Percentiles rank a stretch among this genome's conserved stretches.
These are phyloP conservation scores for Notarius lentiginosus DNA, from an alignment of 2,113 vertebrate species.

Conservation along the genomic window DNA sequence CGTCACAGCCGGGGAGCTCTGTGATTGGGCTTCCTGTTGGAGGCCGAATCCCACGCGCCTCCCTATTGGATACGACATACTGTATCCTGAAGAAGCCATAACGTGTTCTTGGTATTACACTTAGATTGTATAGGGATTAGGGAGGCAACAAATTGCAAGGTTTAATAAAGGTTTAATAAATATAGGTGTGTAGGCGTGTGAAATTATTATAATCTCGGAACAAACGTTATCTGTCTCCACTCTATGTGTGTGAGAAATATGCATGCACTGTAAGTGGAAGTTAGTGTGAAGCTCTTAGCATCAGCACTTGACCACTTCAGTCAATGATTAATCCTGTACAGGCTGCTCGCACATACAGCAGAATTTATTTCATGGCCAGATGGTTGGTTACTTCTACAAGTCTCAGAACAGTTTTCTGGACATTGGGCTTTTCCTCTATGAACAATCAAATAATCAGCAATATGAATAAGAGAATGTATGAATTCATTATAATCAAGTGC, in stretches of 20 bases:
- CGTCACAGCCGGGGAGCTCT: constrained; percentile 58
- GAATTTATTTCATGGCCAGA: constrained; percentile 39
- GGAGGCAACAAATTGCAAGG: background rate
- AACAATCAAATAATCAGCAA: constrained; percentile 14
- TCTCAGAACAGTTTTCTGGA: background rate
- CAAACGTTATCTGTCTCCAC: constrained; percentile 55
- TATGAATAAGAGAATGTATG: background rate
- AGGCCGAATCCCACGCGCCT: background rate
- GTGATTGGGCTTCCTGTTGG: constrained; percentile 61
- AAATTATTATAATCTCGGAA: constrained; percentile 59
- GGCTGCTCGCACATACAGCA: constrained; percentile 3
- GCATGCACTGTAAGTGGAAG: background rate
- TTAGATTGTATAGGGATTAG: background rate
- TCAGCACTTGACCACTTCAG: constrained; percentile 18
- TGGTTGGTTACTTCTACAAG: constrained; percentile 31
- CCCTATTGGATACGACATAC: background rate
- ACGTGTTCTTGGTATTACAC: background rate
- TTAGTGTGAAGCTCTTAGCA: background rate
- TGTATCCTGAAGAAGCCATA: background rate
- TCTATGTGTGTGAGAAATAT: constrained; percentile 15
- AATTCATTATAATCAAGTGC: background rate
- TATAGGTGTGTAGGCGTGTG: constrained; percentile 39
- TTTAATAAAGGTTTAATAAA: background rate
- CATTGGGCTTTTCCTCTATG: constrained; percentile 10
- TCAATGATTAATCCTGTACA: constrained; percentile 42